Evolutionary conservation across 2,113 vertebrate species (phyloP), one percentile per base, ranked within the genome.

Genomic region (Dromiciops gliroides): DNA sequence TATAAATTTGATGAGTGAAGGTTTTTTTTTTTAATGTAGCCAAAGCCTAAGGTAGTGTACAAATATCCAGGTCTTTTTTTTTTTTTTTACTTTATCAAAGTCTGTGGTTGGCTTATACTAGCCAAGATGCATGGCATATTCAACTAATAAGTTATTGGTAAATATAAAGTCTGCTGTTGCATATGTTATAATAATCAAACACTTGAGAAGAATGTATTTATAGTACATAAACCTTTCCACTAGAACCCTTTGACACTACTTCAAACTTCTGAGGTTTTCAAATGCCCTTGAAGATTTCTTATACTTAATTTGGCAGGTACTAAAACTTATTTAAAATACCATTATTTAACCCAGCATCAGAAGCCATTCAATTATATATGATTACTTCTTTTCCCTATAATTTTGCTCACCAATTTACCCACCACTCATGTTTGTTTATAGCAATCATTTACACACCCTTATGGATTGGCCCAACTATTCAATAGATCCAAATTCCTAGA

Each of bases 381-480:
- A 96, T 95, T 95, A 95, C 83, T 97, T 97, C 60, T 91, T 93
- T 92, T 92, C 96, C 53, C 22, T 92, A 94, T 92, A 96, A 97
- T 96, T 94, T 94, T 94, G 3, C 19, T 96, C 94, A 97, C 91
- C 92, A 89, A 89, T 96, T 96, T 92, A 93, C 94, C 95, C 96
- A 95, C 97, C 95, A 75, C 88, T 95, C 50, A 97, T n/a, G 94
- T 92, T 97, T 97, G 91, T 93, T 94, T 91, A 89, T 26, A 92
- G 90, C 91, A 95, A 95, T 52, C 95, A 96, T 97, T 97, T 67
- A 95, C 22, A 50, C 94, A 96, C 9, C 89, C 95, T 91, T 67
- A 50, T 91, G 47, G 96, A 96, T 92, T 96, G 96, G 95, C 11
- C 91, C 92, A 60, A 7, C 94, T 93, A 28, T 16, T 83, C 51